phyloP scores from a whole-genome alignment of 1,140 invertebrate species.

The Microplitis demolitor region DNA sequence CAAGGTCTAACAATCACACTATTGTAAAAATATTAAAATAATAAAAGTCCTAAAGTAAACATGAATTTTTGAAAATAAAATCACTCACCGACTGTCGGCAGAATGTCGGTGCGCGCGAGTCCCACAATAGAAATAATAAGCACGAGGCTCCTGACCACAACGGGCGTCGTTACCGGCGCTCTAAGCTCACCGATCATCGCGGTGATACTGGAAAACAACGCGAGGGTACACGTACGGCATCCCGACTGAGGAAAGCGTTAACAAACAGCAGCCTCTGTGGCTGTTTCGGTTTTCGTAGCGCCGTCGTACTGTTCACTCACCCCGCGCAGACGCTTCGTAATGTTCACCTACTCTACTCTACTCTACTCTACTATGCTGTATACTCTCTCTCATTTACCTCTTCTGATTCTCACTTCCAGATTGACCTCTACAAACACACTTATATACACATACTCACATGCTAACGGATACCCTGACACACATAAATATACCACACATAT shows the following conservation, averaged over 20 bases:
- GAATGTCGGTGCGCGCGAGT: constrained; percentile 46
- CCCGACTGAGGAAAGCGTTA: constrained; percentile 53
- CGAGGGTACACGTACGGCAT: constrained; percentile 56
- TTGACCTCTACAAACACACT: not conserved
- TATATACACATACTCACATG: not conserved
- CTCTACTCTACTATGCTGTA: constrained; percentile 6
- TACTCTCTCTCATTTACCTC: not conserved
- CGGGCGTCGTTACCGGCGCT: constrained; percentile 29
- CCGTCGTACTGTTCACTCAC: constrained; percentile 36
- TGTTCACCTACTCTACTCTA: constrained; percentile 17
- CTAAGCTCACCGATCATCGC: constrained; percentile 52
- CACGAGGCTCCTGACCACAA: constrained; percentile 31
- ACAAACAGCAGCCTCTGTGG: not conserved
- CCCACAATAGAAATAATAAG: constrained; percentile 30
- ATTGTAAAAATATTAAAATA: no score
- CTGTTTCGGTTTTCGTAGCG: not conserved
- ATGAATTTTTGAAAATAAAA: not conserved
- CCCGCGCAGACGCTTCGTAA: constrained; percentile 17
- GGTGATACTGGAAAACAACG: constrained; percentile 30
- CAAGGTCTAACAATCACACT: no score
- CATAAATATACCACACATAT: not conserved
- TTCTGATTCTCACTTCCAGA: not conserved
- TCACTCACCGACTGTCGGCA: constrained; percentile 54
- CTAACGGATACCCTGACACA: not conserved
- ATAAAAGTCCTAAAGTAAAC: no score